Evolutionary conservation across 2,797 vertebrate genomes (phyloP).

Genomic region (Calcarius lapponicus): DNA sequence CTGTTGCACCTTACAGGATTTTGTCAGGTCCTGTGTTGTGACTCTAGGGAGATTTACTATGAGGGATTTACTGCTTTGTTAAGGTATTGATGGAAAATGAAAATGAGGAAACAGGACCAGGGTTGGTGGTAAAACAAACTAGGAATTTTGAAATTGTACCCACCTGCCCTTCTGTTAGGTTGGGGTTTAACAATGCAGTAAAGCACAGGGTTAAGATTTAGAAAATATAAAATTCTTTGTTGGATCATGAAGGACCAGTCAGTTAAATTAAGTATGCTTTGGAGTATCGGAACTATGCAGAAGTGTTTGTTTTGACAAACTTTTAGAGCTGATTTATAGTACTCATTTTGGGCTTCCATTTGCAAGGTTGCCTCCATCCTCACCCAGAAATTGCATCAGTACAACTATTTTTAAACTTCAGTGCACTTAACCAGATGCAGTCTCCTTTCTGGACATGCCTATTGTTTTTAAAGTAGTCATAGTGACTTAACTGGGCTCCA

Average conservation of each 20-base stretch:
- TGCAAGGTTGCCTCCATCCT: background rate
- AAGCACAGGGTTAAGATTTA: background rate
- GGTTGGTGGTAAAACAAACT: background rate
- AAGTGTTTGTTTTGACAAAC: background rate
- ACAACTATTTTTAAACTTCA: slow-evolving; percentile 30
- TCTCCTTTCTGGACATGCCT: slow-evolving; percentile 15
- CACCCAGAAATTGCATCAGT: slow-evolving; percentile 41
- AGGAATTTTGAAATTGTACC: background rate
- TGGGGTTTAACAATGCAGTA: background rate
- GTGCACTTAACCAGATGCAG: slow-evolving; percentile 23
- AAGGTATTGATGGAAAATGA: background rate
- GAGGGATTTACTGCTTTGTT: background rate
- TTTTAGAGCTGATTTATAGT: slow-evolving; percentile 13
- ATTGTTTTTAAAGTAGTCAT: slow-evolving; percentile 41
- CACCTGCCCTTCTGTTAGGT: background rate
- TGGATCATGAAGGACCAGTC: background rate
- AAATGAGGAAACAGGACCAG: background rate
- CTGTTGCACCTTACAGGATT: background rate
- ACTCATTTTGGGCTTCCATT: background rate
- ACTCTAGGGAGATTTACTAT: background rate
- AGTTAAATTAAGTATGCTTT: background rate
- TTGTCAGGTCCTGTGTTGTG: background rate
- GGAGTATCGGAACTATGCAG: background rate
- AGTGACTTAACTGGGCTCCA: background rate
- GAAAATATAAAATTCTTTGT: background rate